Base-by-base conservation (phyloP, 2,888 invertebrate genomes). In the Nomada fabriciana region DNA sequence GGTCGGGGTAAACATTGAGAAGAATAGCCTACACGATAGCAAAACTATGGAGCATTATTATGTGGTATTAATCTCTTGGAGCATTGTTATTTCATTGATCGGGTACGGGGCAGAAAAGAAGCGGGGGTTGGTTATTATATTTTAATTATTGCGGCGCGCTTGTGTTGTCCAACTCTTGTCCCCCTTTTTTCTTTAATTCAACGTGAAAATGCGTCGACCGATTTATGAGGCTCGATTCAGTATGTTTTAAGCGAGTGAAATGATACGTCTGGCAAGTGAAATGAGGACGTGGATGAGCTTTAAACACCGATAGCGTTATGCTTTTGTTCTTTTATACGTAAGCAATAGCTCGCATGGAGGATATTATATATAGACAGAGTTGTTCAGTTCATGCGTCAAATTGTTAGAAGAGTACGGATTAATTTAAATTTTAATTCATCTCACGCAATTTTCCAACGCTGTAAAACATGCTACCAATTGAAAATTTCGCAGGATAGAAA, bases 31-130 rank as follows among this genome's bases (percentile, higher is more conserved):
- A 67, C 68, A 59, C 63, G 72, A 68, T 68, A 71, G 52, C 23
- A 53, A 72, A 63, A 57, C 61, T 23, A 43, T n/a, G 42, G 23
- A 70, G 29, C 36, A 25, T 64, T 55, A 65, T 82, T 70, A 47
- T 36, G 18, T 25, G 9, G 64, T 25, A 43, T 60, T 82, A 82
- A 82, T 82, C 81, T 55, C 23, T 36, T 18, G 55, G 59, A 53
- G 25, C 43, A 15, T 5, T 23, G 57, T 57, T 23, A 20, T 64
- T 47, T 11, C 47, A 81, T 80, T 36, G 73, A 73, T 50, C 52
- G n/a, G 47, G 13, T 11, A 29, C 5, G 20, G 23, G 18, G 36
- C 15, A 36, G 7, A 52, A 2, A n/a, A 5, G 25, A 13, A 18
- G 10, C 29, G 52, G 36, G 1, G 10, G 25, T 29, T 60, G 50